Conservation (phyloP, 1,140 invertebrate genomes). For the Drosophila mayri region DNA sequence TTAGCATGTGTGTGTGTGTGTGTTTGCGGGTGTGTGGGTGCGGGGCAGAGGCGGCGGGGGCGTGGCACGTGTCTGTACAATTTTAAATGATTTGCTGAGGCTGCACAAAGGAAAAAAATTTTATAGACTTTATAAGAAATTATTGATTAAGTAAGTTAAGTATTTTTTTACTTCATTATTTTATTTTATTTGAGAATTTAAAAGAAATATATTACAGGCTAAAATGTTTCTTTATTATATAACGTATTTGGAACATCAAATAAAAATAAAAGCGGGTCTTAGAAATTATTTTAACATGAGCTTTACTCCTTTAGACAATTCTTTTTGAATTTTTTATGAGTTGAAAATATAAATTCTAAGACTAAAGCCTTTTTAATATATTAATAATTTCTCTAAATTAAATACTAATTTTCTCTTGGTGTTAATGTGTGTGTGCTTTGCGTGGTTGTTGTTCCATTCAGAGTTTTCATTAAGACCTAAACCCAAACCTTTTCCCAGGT, state of each 20-base stretch:
- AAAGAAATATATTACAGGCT: background rate
- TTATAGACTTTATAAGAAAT: background rate
- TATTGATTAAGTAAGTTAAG: background rate
- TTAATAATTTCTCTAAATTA: background rate
- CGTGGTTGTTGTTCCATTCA: conserved; percentile 13
- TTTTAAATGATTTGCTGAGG: conserved; percentile 70
- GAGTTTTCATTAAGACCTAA: conserved; percentile 64
- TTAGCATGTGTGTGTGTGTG: conserved; percentile 11
- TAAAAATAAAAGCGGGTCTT: background rate
- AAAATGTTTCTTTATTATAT: background rate
- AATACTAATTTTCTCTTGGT: background rate
- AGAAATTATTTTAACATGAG: background rate
- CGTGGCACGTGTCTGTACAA: conserved; percentile 65
- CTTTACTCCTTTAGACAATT: background rate
- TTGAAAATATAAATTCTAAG: background rate
- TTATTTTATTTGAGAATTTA: background rate
- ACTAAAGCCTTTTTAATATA: background rate
- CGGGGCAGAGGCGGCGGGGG: background rate
- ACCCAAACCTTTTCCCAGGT: conserved; percentile 17
- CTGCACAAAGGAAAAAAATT: background rate
- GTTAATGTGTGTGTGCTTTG: conserved; percentile 6
- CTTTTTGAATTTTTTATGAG: no score
- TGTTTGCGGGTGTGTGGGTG: conserved; percentile 16
- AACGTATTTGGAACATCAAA: background rate
- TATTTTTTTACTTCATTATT: no score